phyloP scores from a whole-genome alignment of 2,888 invertebrate genomes.

The Philhelius pedissequus region DNA sequence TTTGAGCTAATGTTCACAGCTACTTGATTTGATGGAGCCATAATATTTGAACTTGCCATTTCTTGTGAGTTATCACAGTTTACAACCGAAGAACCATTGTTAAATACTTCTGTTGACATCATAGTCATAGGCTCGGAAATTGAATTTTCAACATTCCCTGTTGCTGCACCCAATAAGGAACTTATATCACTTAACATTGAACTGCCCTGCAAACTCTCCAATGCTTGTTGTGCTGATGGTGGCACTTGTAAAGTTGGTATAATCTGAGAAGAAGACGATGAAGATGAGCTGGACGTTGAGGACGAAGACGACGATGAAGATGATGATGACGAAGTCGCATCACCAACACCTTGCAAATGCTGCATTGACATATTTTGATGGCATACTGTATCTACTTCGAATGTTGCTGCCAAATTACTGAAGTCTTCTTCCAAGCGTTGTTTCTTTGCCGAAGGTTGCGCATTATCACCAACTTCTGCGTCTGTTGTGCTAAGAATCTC shows the following conservation, averaged over 20 bases:
- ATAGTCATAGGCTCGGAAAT: constrained; percentile 14
- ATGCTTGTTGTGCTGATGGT: constrained; percentile 45
- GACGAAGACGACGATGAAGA: constrained; percentile 48
- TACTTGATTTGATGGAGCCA: constrained; percentile 26
- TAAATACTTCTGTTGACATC: constrained; percentile 28
- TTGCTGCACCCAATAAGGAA: constrained; percentile 40
- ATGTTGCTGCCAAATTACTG: constrained; percentile 44
- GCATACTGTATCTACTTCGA: constrained; percentile 33
- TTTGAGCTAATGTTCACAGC: neutral
- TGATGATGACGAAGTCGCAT: constrained; percentile 52
- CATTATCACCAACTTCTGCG: constrained; percentile 75
- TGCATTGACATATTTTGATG: constrained; percentile 40
- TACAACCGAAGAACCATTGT: constrained; percentile 22
- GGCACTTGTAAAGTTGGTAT: constrained; percentile 59
- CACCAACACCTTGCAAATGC: constrained; percentile 28
- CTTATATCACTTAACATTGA: constrained; percentile 54
- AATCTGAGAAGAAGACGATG: constrained; percentile 45
- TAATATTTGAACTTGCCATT: neutral
- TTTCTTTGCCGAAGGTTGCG: constrained; percentile 43
- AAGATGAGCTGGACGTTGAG: constrained; percentile 30
- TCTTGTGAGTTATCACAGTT: constrained; percentile 20
- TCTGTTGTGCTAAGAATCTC: constrained; percentile 75
- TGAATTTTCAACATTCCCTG: constrained; percentile 24
- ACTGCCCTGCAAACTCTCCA: constrained; percentile 40
- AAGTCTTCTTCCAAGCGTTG: constrained; percentile 49